A percentile compares a stretch with the other conserved stretches of the same genome.
Conservation (phyloP, 2,797 vertebrate genomes). For the Nannoperca obscura region DNA sequence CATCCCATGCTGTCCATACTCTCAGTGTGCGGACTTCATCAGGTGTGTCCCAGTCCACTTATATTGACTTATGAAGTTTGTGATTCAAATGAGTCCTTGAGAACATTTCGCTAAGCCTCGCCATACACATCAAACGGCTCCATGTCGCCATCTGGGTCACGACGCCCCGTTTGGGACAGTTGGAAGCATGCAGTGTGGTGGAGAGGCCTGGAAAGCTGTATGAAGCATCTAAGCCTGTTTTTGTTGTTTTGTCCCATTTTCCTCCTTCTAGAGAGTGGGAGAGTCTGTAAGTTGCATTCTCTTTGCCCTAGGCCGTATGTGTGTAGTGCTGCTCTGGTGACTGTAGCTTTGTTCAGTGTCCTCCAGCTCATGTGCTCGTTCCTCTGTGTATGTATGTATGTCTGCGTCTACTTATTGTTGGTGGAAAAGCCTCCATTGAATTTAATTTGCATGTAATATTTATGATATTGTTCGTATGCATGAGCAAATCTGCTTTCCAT, state of each 20-base stretch:
- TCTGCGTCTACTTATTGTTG: constrained; percentile 26
- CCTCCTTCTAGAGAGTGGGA: constrained; percentile 95
- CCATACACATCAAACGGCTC: constrained; percentile 17
- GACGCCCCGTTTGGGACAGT: constrained; percentile 32
- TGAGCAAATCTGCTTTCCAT: constrained; percentile 67
- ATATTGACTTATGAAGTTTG: background rate
- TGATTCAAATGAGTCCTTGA: background rate
- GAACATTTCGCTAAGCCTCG: constrained; percentile 4
- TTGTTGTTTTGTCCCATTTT: constrained; percentile 90
- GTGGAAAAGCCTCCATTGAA: constrained; percentile 16
- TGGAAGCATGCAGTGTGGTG: constrained; percentile 60
- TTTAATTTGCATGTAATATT: constrained; percentile 55
- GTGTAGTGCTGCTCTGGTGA: constrained; percentile 56
- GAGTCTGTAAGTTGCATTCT: constrained; percentile 94
- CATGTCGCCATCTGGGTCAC: constrained; percentile 12
- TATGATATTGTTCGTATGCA: constrained; percentile 21
- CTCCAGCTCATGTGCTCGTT: constrained; percentile 49
- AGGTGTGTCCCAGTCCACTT: constrained; percentile 16
- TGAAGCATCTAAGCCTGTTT: constrained; percentile 84
- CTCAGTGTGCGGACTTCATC: constrained; percentile 30
- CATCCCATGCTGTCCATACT: constrained; percentile 47
- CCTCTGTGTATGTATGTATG: constrained; percentile 23
- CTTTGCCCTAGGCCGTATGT: constrained; percentile 74
- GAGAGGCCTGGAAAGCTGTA: constrained; percentile 48
- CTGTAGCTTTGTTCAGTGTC: constrained; percentile 50